phyloP scores from a whole-genome alignment of 1,140 invertebrate species.

The Drosophila ficusphila region DNA sequence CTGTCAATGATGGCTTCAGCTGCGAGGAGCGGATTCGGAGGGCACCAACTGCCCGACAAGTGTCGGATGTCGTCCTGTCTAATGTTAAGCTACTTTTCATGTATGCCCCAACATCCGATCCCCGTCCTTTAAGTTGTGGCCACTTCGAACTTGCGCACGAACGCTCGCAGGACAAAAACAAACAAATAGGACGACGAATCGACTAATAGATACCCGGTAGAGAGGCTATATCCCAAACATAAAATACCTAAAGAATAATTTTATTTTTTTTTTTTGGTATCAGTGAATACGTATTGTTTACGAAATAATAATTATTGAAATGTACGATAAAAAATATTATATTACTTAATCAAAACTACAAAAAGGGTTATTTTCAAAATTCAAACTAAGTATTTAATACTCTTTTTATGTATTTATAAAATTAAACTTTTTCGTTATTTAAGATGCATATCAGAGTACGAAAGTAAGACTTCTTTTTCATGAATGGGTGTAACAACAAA shows the following conservation, averaged over 20 bases:
- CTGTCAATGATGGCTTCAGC: constrained; percentile 53
- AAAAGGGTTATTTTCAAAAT: too few relatives aligned
- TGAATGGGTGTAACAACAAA: not conserved
- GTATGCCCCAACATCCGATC: constrained; percentile 44
- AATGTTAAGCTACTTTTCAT: constrained; percentile 81
- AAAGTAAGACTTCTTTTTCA: not conserved
- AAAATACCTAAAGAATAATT: too few relatives aligned
- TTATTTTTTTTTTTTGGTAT: too few relatives aligned
- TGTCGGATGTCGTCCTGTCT: constrained; percentile 73
- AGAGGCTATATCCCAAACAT: too few relatives aligned
- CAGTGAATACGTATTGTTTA: too few relatives aligned
- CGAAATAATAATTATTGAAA: too few relatives aligned
- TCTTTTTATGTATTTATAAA: too few relatives aligned
- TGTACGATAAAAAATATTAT: too few relatives aligned
- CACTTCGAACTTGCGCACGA: constrained; percentile 53
- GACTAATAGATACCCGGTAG: not conserved
- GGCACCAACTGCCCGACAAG: constrained; percentile 59
- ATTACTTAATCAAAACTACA: too few relatives aligned
- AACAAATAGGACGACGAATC: not conserved
- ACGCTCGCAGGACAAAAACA: constrained; percentile 32
- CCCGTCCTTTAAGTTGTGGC: constrained; percentile 12
- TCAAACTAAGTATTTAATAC: too few relatives aligned
- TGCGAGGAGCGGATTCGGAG: constrained; percentile 15
- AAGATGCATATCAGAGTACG: too few relatives aligned
- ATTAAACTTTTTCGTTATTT: too few relatives aligned